Evolutionary conservation across 1,140 invertebrate species (phyloP), one percentile per base, ranked within the genome.

Genomic region (Achroia grisella): DNA sequence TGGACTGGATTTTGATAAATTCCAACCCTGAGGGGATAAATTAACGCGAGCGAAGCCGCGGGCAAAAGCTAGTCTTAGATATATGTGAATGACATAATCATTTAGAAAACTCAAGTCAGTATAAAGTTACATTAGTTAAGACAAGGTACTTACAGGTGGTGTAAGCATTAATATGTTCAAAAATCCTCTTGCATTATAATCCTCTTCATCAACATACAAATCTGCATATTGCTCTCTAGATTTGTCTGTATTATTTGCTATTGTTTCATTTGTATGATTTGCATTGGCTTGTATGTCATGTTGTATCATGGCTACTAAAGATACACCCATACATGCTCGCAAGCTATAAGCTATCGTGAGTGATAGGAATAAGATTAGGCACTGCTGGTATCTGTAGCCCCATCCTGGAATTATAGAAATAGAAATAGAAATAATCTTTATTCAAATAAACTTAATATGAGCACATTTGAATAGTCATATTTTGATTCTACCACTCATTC

Each of bases 301-400:
- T 31, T 45, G 76, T 1, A 88, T 90, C 92, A 94, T 93, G 0
- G 91, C 92, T 0, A 93, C 91, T 17, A 93, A 86, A 1, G 89
- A 90, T 1, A 93, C 91, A 1, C 91, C 92, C 62, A 93, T 89
- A 48, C 90, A 90, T 0, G 91, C 87, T 47, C 92, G 79, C 56
- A 91, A 88, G 6, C 89, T 90, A 56, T 92, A 93, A 1, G 89
- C 91, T 30, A 89, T 88, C 9, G 89, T 83, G 39, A 93, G 86
- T 9, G 90, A 87, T 8, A 90, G 54, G 49, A 92, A 92, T 17
- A 93, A 56, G 6, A 93, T 68, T 0, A 93, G 35, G 1, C 89
- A 87, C 69, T 94, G 93, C 35, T 88, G 63, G 63, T 94, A 92
- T 23, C 93, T 86, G 43, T 63, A 64, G 1, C 78, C 78, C 62